Evolutionary conservation across 2,113 vertebrate species (phyloP), one percentile per base, ranked within the genome.

Genomic region (Corvus hawaiiensis): DNA sequence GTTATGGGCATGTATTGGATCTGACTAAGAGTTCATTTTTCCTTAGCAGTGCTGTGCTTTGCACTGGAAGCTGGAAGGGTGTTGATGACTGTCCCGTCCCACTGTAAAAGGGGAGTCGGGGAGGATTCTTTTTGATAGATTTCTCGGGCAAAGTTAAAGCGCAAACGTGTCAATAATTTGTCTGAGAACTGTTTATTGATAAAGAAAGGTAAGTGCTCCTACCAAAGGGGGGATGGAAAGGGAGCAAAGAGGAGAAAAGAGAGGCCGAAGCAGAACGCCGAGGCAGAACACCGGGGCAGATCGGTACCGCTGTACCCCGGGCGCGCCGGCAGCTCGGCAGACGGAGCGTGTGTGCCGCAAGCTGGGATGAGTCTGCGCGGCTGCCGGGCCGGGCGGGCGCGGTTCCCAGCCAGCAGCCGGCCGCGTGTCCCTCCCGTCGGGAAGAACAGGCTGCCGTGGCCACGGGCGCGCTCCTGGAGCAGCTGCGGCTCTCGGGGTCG

Each of bases 91-190:
- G 16, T 46, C 20, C 26, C 5, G 5, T 66, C 7, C 37, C 20
- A 2, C 15, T 7, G 49, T 7, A 24, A 79, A 44, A 30, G 19
- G 4, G 15, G 12, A 66, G 16, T 30, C 1, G 3, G 24, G 11
- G 15, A 54, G 39, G 14, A 35, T 54, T 28, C 2, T 35, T 54
- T 17, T 8, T 5, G 3, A 44, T 3, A 44, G 4, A 15, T 35
- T n/a, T 44, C 39, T 55, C 3, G 2, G 48, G 13, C 10, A 9
- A 63, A 21, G 33, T 7, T 13, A 41, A 51, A 41, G 30, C 0
- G 4, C 22, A 51, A 62, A 51, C 1, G 7, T 0, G 2, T 3
- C 35, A 41, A 4, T 21, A 41, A 7, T 41, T 1, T 51, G 41
- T 33, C 44, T 26, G 58, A 49, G 22, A 49, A 33, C 7, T 32